Percentiles rank a stretch among this genome's conserved stretches.
These are phyloP conservation scores for Theocolax elegans DNA, from an alignment of 1,140 invertebrate species.

Conservation along the genomic window DNA sequence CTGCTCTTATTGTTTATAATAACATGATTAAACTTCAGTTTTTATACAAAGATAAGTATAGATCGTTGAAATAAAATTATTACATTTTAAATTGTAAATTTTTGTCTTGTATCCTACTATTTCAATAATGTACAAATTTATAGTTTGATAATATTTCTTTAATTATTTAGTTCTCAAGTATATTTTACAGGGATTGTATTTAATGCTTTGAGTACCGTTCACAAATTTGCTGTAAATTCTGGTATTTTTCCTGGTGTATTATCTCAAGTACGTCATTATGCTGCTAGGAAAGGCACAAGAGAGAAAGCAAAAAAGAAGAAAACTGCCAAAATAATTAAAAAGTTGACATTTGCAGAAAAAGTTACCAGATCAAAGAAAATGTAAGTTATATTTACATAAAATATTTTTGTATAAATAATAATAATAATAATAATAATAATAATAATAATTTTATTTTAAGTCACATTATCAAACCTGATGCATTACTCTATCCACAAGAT, in stretches of 20 bases:
- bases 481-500: not conserved
- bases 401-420: constrained; percentile 75
- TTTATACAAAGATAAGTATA: no score
- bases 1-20: no score
- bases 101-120: no score
- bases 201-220: constrained; percentile 4
- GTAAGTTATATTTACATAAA: constrained; percentile 47
- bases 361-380: constrained; percentile 68
- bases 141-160: no score
- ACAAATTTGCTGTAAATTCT: not conserved
- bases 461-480: constrained; percentile 9
- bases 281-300: constrained; percentile 81
- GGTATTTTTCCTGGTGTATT: constrained; percentile 34
- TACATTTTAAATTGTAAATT: no score
- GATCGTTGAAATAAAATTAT: no score
- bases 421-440: constrained; percentile 65
- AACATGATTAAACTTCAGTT: no score
- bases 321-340: constrained; percentile 75
- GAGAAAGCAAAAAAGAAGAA: constrained; percentile 77
- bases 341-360: constrained; percentile 75
- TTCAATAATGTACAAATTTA: no score
- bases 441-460: constrained; percentile 30
- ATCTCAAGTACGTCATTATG: constrained; percentile 68
- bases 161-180: not conserved
- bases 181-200: not conserved